Evolutionary conservation across 2,888 invertebrate species (phyloP), one percentile per base, ranked within the genome.

Genomic region (Dioctria rufipes): DNA sequence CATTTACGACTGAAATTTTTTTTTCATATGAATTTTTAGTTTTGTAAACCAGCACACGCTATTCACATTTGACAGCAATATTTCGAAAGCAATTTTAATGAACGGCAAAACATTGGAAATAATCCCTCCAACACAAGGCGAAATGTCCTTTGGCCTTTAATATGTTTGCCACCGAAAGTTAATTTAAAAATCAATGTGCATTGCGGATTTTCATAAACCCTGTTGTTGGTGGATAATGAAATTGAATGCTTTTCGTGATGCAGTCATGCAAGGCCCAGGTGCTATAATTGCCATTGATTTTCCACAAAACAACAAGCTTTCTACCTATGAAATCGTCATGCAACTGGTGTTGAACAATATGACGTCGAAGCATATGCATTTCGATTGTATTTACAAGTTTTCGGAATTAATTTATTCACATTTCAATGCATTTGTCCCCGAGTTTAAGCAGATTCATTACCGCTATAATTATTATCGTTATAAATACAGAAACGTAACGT

Each of bases 221-320:
- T 46, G 46, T 46, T 42, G 66, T 11, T 40, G 42, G 5, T 65
- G 6, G 67, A 9, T 67, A 67, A 67, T 67, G 3, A 43, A 67
- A 67, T 67, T 67, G 25, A 37, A 46, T 3, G 25, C n/a, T 4
- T 54, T 54, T n/a, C 54, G 3, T n/a, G 54, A n/a, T 54, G 13
- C 46, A 67, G 11, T 67, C 67, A 67, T 43, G 49, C 49, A 49
- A 63, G 71, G 78, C 78, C 78, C 81, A 81, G 81, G 71, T 78
- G 78, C n/a, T 51, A 69, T 78, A 78, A 78, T 78, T 81, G 78
- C 51, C 43, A 81, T 81, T 66, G 81, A 78, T 81, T 81, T 78
- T 78, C 61, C 63, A 2, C 25, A 25, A 25, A 25, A 25, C 25
- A 25, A 25, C 25, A 25, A 25, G 25, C 25, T 25, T 25, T 25